A percentile compares a stretch with the other conserved stretches of the same genome.
Conservation (phyloP, 2,888 invertebrate species). For the Autographa gamma region DNA sequence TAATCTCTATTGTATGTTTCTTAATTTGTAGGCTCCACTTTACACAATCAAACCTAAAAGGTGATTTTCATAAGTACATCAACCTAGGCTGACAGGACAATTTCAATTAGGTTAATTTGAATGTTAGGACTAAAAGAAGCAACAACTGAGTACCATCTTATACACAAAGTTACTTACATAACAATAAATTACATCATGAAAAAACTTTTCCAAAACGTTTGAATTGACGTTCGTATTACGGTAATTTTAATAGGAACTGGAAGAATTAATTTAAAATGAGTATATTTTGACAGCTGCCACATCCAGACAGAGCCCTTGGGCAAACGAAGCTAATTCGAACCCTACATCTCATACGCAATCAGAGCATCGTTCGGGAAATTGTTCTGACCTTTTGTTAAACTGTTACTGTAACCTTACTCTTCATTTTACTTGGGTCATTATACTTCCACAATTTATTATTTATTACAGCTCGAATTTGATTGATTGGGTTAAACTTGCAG, state of each 20-base stretch:
- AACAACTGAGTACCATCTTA: background rate
- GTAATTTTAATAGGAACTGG: constrained; percentile 17
- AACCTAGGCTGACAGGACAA: no score
- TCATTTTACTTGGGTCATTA: background rate
- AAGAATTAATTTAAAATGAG: constrained; percentile 70
- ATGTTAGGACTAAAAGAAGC: background rate
- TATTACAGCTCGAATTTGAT: background rate
- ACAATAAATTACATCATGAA: background rate
- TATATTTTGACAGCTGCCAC: constrained; percentile 86
- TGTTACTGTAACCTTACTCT: constrained; percentile 17
- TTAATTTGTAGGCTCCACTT: no score
- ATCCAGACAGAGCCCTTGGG: constrained; percentile 79
- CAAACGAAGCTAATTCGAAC: constrained; percentile 83
- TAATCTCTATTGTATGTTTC: background rate
- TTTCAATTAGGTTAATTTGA: no score
- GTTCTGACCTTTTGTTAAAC: constrained; percentile 47
- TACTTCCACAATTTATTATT: background rate
- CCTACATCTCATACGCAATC: constrained; percentile 71
- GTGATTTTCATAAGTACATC: no score
- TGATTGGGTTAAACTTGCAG: background rate
- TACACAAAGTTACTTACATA: background rate
- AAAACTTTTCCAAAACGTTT: background rate
- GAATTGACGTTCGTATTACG: background rate
- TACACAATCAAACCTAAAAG: no score
- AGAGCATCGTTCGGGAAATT: constrained; percentile 63